Conservation (phyloP, 2,797 vertebrate species). For the Xenops minutus region DNA sequence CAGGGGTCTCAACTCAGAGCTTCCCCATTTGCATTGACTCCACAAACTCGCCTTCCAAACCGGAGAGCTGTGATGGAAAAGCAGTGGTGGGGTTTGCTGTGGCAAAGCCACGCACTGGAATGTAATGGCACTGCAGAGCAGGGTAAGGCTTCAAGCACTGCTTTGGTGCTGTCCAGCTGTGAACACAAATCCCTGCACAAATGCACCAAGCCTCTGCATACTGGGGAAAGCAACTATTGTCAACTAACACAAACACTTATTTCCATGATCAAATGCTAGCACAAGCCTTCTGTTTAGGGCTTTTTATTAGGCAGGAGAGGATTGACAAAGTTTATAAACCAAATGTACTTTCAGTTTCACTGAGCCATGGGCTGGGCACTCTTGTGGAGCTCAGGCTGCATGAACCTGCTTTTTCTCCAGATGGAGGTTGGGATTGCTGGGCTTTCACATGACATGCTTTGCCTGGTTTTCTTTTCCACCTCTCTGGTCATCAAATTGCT, state of each 20-base stretch:
- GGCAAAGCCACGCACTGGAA: background rate
- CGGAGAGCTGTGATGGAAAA: accelerated
- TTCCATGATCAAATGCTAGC: background rate
- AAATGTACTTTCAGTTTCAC: background rate
- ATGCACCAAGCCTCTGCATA: background rate
- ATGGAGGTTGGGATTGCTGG: background rate
- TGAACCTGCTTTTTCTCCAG: background rate
- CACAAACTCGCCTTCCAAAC: background rate
- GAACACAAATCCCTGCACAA: background rate
- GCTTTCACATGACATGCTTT: background rate
- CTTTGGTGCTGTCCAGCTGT: background rate
- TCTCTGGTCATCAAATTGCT: background rate
- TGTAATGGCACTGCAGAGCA: background rate
- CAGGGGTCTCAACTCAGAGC: background rate
- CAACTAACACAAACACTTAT: background rate
- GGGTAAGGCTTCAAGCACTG: background rate
- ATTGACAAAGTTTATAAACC: background rate
- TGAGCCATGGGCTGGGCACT: background rate
- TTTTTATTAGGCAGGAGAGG: background rate
- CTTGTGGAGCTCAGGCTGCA: background rate
- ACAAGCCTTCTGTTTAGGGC: background rate
- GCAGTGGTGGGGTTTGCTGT: background rate
- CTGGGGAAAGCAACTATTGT: background rate
- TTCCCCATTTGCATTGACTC: background rate
- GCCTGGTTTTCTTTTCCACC: background rate